A percentile compares a stretch with the other conserved stretches of the same genome.
Conservation (phyloP, 2,888 invertebrate genomes). For the Drosophila phalerata region DNA sequence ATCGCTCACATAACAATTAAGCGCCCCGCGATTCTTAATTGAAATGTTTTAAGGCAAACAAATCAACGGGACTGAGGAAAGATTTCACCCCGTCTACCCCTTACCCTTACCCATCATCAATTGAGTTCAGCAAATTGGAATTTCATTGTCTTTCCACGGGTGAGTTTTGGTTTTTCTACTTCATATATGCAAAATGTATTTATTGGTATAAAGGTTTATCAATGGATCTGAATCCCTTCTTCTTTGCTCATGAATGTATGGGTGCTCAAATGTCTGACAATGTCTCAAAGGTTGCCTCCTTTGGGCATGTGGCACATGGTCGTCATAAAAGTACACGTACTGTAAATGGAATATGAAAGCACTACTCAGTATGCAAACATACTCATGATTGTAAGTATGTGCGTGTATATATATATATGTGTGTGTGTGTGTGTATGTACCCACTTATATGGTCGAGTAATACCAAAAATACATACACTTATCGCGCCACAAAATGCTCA, state of each 20-base stretch:
- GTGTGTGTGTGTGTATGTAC: slow-evolving; percentile 13
- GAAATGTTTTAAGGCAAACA: slow-evolving; percentile 70
- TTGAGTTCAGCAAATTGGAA: slow-evolving; percentile 50
- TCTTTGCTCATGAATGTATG: neutral
- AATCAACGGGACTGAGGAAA: slow-evolving; percentile 47
- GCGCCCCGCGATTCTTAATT: slow-evolving; percentile 65
- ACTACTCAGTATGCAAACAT: slow-evolving; percentile 43
- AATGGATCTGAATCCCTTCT: neutral
- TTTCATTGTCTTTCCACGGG: slow-evolving; percentile 51
- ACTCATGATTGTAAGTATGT: slow-evolving; percentile 2
- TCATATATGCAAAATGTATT: neutral
- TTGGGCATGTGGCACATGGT: slow-evolving; percentile 73
- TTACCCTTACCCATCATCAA: slow-evolving; percentile 3
- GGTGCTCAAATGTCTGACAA: neutral
- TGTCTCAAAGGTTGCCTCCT: slow-evolving; percentile 30
- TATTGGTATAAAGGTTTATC: neutral
- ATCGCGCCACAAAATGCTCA: slow-evolving; percentile 59
- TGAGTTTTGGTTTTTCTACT: slow-evolving; percentile 45
- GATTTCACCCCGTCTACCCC: neutral
- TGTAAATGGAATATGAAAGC: slow-evolving; percentile 41
- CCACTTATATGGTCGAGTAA: slow-evolving; percentile 62
- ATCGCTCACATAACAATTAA: slow-evolving; percentile 62
- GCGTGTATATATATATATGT: neutral
- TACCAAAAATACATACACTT: slow-evolving; percentile 73
- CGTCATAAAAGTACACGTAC: slow-evolving; percentile 60